Conservation (phyloP, 1,140 invertebrate genomes). For the Drosophila subobscura region DNA sequence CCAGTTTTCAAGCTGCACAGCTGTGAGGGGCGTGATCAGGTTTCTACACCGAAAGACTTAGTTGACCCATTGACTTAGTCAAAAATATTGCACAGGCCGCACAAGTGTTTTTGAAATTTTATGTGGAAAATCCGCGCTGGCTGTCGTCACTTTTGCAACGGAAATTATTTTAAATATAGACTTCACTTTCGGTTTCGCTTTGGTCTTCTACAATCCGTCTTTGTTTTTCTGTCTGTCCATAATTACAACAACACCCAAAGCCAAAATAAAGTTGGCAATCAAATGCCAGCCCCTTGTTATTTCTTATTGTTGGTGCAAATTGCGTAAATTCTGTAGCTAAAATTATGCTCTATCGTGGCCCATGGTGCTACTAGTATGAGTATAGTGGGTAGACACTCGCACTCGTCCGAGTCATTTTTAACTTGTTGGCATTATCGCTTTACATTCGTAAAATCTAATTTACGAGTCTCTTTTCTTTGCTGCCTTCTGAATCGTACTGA, state of each 20-base stretch:
- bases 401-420: conserved; percentile 11
- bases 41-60: background rate
- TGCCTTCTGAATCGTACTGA: conserved; percentile 57
- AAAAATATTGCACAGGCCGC: conserved; percentile 38
- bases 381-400: conserved; percentile 12
- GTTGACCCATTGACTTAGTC: conserved; percentile 78
- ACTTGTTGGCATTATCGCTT: conserved; percentile 42
- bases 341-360: conserved; percentile 63
- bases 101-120: conserved; percentile 24
- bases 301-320: conserved; percentile 56
- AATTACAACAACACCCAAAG: conserved; percentile 64
- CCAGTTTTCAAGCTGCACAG: conserved; percentile 31
- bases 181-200: conserved; percentile 42
- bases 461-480: conserved; percentile 53
- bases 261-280: conserved; percentile 61
- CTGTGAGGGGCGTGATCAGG: conserved; percentile 31
- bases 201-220: conserved; percentile 18
- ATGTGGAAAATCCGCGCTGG: conserved; percentile 30
- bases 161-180: conserved; percentile 60
- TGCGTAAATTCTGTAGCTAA: conserved; percentile 76
- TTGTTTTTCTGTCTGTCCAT: conserved; percentile 51
- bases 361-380: background rate
- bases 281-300: conserved; percentile 43
- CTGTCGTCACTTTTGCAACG: conserved; percentile 31
- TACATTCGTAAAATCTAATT: conserved; percentile 68